phyloP scores from a whole-genome alignment of 2,113 vertebrate genomes.

The Cygnus buccinator region DNA sequence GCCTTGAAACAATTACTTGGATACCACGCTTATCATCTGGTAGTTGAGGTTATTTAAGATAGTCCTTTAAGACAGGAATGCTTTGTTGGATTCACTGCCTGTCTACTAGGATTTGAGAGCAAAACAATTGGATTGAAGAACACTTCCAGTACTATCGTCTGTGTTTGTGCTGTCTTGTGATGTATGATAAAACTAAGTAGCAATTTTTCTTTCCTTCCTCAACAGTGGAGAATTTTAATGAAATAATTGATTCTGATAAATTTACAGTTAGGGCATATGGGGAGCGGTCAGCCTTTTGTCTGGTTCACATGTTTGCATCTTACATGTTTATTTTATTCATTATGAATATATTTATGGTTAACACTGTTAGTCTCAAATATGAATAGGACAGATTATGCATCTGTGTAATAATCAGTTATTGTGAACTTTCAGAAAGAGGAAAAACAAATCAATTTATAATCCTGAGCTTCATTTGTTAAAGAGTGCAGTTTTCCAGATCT shows the following conservation, averaged over 20 bases:
- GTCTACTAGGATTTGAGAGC: not conserved
- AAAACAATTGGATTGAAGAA: not conserved
- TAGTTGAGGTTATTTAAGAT: not conserved
- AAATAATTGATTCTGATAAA: not conserved
- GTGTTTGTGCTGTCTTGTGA: not conserved
- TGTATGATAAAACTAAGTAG: not conserved
- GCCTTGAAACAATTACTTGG: not conserved
- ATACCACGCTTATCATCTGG: not conserved
- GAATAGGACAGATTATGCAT: not conserved
- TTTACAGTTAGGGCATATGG: not conserved
- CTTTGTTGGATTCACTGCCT: not conserved
- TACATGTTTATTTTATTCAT: not conserved
- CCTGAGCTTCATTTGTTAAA: not conserved
- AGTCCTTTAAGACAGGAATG: accelerated
- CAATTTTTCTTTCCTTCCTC: not conserved
- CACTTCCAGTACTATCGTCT: not conserved
- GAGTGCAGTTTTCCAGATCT: not conserved
- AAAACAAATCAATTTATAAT: not conserved
- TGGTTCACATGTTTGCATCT: not conserved
- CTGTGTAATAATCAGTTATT: not conserved
- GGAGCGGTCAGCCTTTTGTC: not conserved
- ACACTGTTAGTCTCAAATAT: not conserved
- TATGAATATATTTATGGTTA: not conserved
- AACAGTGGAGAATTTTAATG: not conserved
- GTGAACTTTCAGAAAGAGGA: not conserved